phyloP scores from a whole-genome alignment of 2,888 invertebrate species.

The Cenopis cana region DNA sequence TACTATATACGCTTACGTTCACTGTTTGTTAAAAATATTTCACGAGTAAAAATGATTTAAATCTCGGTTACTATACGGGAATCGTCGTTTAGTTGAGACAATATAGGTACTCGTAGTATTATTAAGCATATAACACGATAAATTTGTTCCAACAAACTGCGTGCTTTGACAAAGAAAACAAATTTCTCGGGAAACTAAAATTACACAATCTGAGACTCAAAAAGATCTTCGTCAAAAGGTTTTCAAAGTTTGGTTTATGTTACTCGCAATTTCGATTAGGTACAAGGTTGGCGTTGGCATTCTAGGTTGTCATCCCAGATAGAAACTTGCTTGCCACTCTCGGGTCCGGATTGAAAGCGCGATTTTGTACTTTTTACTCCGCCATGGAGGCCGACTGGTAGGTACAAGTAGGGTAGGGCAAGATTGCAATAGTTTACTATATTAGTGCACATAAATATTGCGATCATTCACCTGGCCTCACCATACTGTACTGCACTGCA shows the following conservation, averaged over 20 bases:
- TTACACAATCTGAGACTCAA: not conserved
- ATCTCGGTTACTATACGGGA: no score
- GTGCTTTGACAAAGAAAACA: no score
- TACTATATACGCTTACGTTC: no score
- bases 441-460: slow-evolving; percentile 36
- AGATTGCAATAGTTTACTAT: slow-evolving; percentile 47
- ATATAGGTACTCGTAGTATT: no score
- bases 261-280: slow-evolving; percentile 11
- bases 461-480: slow-evolving; percentile 32
- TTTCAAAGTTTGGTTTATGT: not conserved
- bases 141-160: no score
- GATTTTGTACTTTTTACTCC: slow-evolving; percentile 69
- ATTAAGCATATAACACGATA: no score
- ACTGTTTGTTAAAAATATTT: no score
- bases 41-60: no score
- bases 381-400: slow-evolving; percentile 57
- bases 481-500: no score
- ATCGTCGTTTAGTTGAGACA: no score
- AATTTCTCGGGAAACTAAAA: not conserved
- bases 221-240: not conserved
- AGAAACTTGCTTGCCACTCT: slow-evolving; percentile 68
- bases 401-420: slow-evolving; percentile 54
- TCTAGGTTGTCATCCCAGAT: slow-evolving; percentile 67
- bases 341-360: slow-evolving; percentile 79
- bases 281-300: slow-evolving; percentile 48